Evolutionary conservation across 2,797 vertebrate species (phyloP).

Genomic region (Melanotaenia trifasciata): DNA sequence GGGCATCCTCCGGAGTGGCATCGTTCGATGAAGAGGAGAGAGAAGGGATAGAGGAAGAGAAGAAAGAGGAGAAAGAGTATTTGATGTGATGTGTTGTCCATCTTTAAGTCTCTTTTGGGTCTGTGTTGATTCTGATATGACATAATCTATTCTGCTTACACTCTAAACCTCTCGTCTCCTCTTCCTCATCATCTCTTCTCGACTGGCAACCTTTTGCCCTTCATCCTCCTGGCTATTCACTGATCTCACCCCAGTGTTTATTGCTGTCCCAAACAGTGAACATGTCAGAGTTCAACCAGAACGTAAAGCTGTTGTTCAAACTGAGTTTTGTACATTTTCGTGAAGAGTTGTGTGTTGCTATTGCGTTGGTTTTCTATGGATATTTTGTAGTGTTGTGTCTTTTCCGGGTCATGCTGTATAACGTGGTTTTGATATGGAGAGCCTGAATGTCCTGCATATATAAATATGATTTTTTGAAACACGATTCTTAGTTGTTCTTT

Average conservation of each 20-base stretch:
- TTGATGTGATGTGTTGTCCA: constrained; percentile 76
- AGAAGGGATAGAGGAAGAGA: constrained; percentile 80
- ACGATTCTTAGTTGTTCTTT: constrained; percentile 32
- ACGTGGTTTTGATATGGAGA: constrained; percentile 76
- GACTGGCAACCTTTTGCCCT: constrained; percentile 50
- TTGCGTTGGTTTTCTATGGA: constrained; percentile 76
- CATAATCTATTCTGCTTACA: constrained; percentile 53
- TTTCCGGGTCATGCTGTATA: constrained; percentile 69
- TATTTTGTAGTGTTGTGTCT: constrained; percentile 76
- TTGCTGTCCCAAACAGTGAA: constrained; percentile 59
- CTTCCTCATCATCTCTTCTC: constrained; percentile 32
- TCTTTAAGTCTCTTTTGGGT: constrained; percentile 63
- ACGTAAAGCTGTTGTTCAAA: constrained; percentile 78
- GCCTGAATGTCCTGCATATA: constrained; percentile 69
- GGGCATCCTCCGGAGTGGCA: constrained; percentile 91
- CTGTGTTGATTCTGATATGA: constrained; percentile 69
- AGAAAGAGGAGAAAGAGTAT: constrained; percentile 74
- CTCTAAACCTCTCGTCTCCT: constrained; percentile 39
- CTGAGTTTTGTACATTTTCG: constrained; percentile 77
- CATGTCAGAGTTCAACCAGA: constrained; percentile 59
- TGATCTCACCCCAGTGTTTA: constrained; percentile 40
- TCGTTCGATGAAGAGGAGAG: constrained; percentile 89
- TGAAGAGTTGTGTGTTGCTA: constrained; percentile 70
- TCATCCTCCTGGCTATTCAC: constrained; percentile 53
- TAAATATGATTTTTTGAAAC: constrained; percentile 64